Percentiles rank a stretch among this genome's conserved stretches.
phyloP scores from a whole-genome alignment of 2,888 invertebrate species.

The Acrobasis consociella region DNA sequence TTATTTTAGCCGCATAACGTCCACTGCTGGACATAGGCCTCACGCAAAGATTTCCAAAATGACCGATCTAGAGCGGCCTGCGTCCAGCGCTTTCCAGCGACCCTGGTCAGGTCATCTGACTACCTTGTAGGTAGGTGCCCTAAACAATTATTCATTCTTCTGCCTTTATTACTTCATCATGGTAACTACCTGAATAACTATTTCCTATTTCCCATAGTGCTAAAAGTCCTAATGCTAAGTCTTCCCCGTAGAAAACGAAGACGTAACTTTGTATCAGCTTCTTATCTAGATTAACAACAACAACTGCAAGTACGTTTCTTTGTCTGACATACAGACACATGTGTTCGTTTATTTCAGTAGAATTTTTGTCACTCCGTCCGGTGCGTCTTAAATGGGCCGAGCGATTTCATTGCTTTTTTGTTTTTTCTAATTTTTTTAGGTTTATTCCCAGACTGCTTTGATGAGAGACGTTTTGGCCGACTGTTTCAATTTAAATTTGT shows the following conservation, averaged over 20 bases:
- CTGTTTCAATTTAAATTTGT: slow-evolving; percentile 61
- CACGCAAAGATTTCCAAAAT: too few species aligned
- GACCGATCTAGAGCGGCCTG: too few species aligned
- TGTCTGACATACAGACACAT: slow-evolving; percentile 69
- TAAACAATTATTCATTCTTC: too few species aligned
- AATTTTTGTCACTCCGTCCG: slow-evolving; percentile 82
- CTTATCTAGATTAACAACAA: neutral
- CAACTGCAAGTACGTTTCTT: slow-evolving; percentile 26
- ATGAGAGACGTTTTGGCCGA: slow-evolving; percentile 56
- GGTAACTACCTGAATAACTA: too few species aligned
- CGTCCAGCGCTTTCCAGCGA: too few species aligned
- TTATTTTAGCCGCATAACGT: too few species aligned
- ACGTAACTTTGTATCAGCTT: neutral
- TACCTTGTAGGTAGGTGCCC: too few species aligned
- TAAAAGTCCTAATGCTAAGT: neutral
- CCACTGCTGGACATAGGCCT: too few species aligned
- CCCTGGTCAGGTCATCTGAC: too few species aligned
- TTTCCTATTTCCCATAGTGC: too few species aligned
- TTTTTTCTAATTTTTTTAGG: slow-evolving; percentile 54
- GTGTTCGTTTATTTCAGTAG: slow-evolving; percentile 79
- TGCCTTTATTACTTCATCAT: too few species aligned
- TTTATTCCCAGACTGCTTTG: slow-evolving; percentile 76
- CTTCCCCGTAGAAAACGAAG: neutral
- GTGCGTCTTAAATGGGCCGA: slow-evolving; percentile 80
- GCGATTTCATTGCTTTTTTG: slow-evolving; percentile 68